phyloP scores from a whole-genome alignment of 2,113 vertebrate genomes.

The Pseudopodoces humilis region DNA sequence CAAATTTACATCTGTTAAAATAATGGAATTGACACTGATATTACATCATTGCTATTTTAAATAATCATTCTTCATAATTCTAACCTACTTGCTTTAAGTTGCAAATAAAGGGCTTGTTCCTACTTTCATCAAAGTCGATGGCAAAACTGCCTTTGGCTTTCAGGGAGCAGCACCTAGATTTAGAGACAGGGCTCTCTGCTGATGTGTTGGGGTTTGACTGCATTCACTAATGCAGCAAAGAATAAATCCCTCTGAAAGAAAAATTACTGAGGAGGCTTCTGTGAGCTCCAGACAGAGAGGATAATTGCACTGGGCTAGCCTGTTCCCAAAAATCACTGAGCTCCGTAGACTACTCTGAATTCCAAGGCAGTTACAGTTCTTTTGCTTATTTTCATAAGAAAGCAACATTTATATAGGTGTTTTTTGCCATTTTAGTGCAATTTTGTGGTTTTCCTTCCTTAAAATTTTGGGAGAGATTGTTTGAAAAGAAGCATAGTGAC shows the following conservation, averaged over 20 bases:
- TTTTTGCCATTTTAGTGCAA: neutral
- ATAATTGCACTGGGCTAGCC: neutral
- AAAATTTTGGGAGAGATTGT: neutral
- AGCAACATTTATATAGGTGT: neutral
- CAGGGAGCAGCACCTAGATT: neutral
- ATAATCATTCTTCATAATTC: slow-evolving; percentile 72
- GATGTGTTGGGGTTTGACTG: neutral
- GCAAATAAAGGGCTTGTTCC: slow-evolving; percentile 60
- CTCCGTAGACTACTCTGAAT: neutral
- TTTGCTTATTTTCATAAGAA: slow-evolving; percentile 17
- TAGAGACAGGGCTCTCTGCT: neutral
- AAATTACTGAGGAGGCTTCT: neutral
- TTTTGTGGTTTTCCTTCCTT: slow-evolving; percentile 14
- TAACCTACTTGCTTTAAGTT: slow-evolving; percentile 68
- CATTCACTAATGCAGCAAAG: neutral
- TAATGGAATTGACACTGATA: slow-evolving; percentile 76
- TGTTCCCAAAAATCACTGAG: neutral
- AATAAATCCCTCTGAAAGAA: neutral
- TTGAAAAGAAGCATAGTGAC: neutral
- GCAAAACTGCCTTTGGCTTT: slow-evolving; percentile 23
- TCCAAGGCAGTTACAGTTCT: neutral
- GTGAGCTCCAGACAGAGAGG: neutral
- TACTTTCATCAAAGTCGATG: slow-evolving; percentile 32
- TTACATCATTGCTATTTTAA: slow-evolving; percentile 77
- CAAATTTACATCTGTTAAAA: slow-evolving; percentile 76